Conservation (phyloP, 2,888 invertebrate genomes). For the Slavum lentiscoides region DNA sequence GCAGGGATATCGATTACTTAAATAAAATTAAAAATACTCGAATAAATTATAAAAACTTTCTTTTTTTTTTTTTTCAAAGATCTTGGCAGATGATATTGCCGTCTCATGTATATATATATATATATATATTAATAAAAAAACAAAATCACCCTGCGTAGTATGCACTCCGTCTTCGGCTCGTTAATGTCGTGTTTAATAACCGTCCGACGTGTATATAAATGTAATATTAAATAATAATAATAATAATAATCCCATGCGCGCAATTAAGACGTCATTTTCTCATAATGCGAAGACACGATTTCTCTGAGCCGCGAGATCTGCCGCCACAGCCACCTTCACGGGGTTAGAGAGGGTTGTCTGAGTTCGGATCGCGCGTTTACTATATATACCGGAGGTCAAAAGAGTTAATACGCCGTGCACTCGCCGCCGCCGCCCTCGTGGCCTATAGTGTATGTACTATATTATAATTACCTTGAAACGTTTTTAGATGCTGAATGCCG, state of each 20-base stretch:
- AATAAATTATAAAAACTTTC: no score
- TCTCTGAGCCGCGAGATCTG: not conserved
- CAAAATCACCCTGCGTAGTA: no score
- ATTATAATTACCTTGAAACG: not conserved
- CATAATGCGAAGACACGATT: no score
- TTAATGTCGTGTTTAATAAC: not conserved
- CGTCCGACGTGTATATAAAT: not conserved
- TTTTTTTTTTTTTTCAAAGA: no score
- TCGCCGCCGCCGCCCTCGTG: not conserved
- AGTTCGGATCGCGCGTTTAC: not conserved
- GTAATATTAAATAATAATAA: no score
- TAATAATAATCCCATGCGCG: not conserved
- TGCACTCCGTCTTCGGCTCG: not conserved
- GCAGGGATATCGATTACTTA: no score
- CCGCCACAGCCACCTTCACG: not conserved
- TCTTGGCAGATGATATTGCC: no score
- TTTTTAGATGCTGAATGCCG: not conserved
- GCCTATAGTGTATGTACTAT: not conserved
- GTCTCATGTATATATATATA: no score
- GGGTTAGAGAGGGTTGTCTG: constrained; percentile 30
- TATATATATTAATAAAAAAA: no score
- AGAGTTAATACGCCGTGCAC: constrained; percentile 13
- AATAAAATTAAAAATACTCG: no score
- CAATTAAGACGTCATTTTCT: constrained; percentile 47
- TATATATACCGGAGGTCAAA: constrained; percentile 20